Base-by-base conservation (phyloP, 2,797 vertebrate species). In the Tangara arthus region DNA sequence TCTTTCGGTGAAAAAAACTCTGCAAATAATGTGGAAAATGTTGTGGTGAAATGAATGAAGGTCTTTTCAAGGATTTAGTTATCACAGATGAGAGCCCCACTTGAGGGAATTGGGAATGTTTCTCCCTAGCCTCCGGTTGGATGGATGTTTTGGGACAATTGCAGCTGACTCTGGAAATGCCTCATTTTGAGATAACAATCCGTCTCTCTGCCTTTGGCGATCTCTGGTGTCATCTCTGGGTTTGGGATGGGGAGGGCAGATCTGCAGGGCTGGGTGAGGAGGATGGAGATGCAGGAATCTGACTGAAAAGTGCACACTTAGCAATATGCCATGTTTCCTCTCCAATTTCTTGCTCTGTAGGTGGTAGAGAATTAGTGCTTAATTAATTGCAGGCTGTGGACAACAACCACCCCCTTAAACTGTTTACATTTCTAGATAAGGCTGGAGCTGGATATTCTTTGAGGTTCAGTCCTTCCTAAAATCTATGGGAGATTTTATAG, bases 351-450 rank as follows among this genome's bases (percentile, higher is more conserved):
- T 20, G 18, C 96, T 96, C 83, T 26, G 90, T 96, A 97, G 95
- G 94, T 96, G 94, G 95, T 87, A 86, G 50, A 66, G 66, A 97
- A 94, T 96, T 92, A 91, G 82, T 82, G 75, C 57, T 92, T 96
- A 96, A 96, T 97, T 94, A 76, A 75, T 95, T 95, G 69, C 94
- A 95, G 96, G 84, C 92, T 88, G 55, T 50, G 50, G 91, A 92
- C 50, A 91, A 64, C 90, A 95, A 95, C 41, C 60, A 85, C 46
- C 50, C 82, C 60, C 50, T 68, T 70, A 46, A 79, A 78, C 70
- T 97, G 93, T 97, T 97, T 96, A 91, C 78, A 65, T 96, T 95
- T 95, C 84, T 94, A 94, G 80, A 27, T 87, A 59, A 93, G 66
- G 80, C 94, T 92, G 93, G 88, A 94, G 89, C 82, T 94, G 88